Conservation (phyloP, 2,113 vertebrate genomes). For the Dicaeum eximium region DNA sequence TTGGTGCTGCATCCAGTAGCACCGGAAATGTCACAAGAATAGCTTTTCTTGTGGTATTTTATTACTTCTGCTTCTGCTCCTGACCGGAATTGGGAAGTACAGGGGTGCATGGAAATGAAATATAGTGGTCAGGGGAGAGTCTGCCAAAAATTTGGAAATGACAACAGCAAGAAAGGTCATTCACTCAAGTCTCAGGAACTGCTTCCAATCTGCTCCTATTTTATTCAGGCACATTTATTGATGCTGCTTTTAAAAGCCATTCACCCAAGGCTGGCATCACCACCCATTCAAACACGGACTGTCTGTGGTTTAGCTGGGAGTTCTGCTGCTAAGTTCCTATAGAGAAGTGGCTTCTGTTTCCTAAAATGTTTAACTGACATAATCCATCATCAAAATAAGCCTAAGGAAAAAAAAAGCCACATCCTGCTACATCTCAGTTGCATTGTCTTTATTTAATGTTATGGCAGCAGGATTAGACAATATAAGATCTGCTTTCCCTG, state of each 20-base stretch:
- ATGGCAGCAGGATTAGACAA: background rate
- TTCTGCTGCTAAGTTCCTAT: background rate
- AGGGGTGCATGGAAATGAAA: constrained; percentile 48
- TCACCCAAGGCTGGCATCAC: background rate
- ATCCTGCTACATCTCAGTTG: background rate
- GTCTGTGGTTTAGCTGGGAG: constrained; percentile 1
- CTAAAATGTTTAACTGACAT: constrained; percentile 39
- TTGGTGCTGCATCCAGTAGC: constrained; percentile 46
- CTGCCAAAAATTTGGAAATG: constrained; percentile 16
- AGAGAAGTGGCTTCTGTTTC: constrained; percentile 48
- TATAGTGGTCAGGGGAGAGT: constrained; percentile 26
- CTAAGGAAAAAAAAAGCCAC: too few relatives aligned
- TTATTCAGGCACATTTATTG: background rate
- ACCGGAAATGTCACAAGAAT: constrained; percentile 64
- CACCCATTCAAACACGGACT: background rate
- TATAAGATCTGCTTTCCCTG: background rate
- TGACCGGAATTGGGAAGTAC: constrained; percentile 35
- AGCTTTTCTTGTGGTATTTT: constrained; percentile 58
- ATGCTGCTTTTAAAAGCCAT: background rate
- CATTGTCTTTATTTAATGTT: background rate
- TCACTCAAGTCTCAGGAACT: background rate
- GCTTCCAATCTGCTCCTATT: background rate
- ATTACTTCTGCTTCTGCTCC: constrained; percentile 66
- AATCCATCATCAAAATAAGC: background rate
- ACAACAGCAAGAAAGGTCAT: constrained; percentile 9